Base-by-base conservation (phyloP, 2,888 invertebrate species). In the Crematogaster levior region DNA sequence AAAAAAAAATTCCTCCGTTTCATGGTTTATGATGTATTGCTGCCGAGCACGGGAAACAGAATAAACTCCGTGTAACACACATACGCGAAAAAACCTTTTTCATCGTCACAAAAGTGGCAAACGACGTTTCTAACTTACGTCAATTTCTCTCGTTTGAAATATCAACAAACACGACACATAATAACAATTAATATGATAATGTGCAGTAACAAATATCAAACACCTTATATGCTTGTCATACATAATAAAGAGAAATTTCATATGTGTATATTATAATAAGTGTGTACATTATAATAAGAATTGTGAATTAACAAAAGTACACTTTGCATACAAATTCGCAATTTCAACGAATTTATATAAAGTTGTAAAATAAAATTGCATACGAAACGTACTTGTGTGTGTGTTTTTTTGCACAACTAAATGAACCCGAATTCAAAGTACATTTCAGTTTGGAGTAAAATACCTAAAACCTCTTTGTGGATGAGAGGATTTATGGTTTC, bases 11-110 rank as follows among this genome's bases (percentile, higher is more conserved):
- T 56, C 12, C 30, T 27, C 30, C 30, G 15, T 68, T 77, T 53
- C 70, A 34, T 24, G 18, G 53, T 70, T 70, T 70, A 70, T 79
- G 53, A 70, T 70, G 70, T 70, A 53, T 37, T 56, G 56, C 43
- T 43, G 30, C 24, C 21, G 53, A 43, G 56, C 12, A 53, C n/a
- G 21, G 30, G n/a, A 65, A 21, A 30, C 30, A 15, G 43, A 79
- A 79, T 70, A 43, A 53, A 68, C 30, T 34, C 18, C 1, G 40
- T 12, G 15, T 53, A n/a, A n/a, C n/a, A 37, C 9, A 27, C 21
- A 15, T 21, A 18, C 24, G 51, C 15, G 43, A 56, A 24, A 70
- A 21, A 34, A 34, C 9, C 53, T 70, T 70, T 79, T 43, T 34
- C 43, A 21, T 34, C n/a, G 43, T 43, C 18, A 30, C 21, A n/a